Base-by-base conservation (phyloP, 1,140 invertebrate species). In the Apis cerana region DNA sequence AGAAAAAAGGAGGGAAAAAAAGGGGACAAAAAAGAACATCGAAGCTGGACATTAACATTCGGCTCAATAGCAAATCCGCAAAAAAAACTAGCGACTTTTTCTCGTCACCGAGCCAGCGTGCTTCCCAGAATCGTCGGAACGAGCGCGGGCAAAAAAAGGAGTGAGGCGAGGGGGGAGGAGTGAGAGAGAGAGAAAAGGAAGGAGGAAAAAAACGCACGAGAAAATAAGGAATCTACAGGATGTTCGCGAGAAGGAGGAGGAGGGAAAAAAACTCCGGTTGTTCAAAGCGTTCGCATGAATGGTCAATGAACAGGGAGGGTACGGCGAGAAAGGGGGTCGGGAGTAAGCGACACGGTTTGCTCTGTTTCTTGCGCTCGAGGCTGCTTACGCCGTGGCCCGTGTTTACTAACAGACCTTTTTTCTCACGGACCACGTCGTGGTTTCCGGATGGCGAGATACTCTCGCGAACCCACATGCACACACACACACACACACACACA, bases 331-430 rank as follows among this genome's bases (percentile, higher is more conserved):
- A n/a, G n/a, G 33, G 43, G 21, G 43, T 43, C 43, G 0, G 13
- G 27, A 64, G 59, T 17, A 75, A 75, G 19, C 52, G 59, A 65
- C 59, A 70, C 52, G 62, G 58, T 61, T 74, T 64, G 61, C 11
- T 71, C 61, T 56, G 69, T 65, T 50, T 83, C 70, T 50, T 61
- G 58, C 52, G 54, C 67, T 75, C 52, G 23, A 80, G 74, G 54
- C n/a, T 50, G 72, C 65, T 69, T 62, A 43, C 50, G 61, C 62
- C 56, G 27, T 80, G 52, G 27, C 33, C 52, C 27, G 48, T 83
- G 77, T 87, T 88, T 85, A 88, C 85, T 62, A 85, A 87, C 85
- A 81, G 62, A 77, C 58, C 48, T 78, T 87, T 87, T 88, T 85
- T 88, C 87, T 88, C 87, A 88, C 87, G 87, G 58, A 52, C 62